Evolutionary conservation across 37 sponge, comb jelly and placozoan species (phyloP), one percentile per base, ranked within the genome.

Genomic region (Eunapius fragilis): DNA sequence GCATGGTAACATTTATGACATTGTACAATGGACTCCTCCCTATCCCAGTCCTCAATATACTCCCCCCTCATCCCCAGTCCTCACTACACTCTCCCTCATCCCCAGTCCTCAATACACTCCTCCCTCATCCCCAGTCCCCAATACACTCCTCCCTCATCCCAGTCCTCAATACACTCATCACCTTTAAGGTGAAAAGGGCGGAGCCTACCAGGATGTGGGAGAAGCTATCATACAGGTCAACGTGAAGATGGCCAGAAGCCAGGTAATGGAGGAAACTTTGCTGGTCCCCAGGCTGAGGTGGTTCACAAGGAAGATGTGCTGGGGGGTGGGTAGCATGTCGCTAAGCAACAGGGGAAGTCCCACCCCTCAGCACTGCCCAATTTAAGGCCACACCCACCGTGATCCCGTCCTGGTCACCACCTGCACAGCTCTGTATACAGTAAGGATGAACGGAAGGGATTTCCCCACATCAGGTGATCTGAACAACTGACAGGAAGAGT

Each of bases 151-250:
- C n/a, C n/a, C n/a, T n/a, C n/a, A n/a, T n/a, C n/a, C n/a, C n/a
- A n/a, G n/a, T n/a, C n/a, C n/a, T n/a, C n/a, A n/a, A n/a, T n/a
- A n/a, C n/a, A n/a, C n/a, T 41, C 41, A 3, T 41, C 41, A 41
- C 41, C 76, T 76, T 84, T 22, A 75, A 37, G 23, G 85, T 76
- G 3, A 84, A 33, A 10, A 26, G 33, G 25, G 85, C 85, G 50
- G 85, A 50, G 17, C 85, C 85, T 68, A 84, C 4, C 69, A 75
- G 58, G 34, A 74, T 50, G 67, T 67, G 85, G 50, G 85, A 84
- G 76, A 48, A 67, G 25, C 85, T 69, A 68, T 84, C 77, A 27
- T 41, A 78, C 47, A 78, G n/a, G 38, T 78, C 48, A 9, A 78
- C 48, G 12, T 30, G 24, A 67, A 78, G 78, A 27, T 27, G 48